These are phyloP conservation scores for Amia ocellicauda DNA, from an alignment of 2,113 vertebrate species.

Conservation along the genomic window DNA sequence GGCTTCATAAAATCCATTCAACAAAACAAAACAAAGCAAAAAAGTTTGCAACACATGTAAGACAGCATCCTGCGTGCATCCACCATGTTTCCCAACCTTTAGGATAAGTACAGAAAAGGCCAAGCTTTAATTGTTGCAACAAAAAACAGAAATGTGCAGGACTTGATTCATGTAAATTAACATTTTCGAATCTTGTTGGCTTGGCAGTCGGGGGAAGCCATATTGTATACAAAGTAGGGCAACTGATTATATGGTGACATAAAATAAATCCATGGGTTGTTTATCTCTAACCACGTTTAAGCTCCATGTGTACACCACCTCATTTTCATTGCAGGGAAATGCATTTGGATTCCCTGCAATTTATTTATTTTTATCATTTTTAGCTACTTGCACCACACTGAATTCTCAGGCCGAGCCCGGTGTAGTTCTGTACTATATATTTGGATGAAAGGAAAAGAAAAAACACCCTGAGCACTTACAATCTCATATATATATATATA, in stretches of 20 bases:
- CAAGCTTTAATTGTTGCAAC: neutral
- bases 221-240: constrained; percentile 16
- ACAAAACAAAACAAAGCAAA: constrained; percentile 16
- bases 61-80: neutral
- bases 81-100: constrained; percentile 7
- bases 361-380: too few relatives aligned
- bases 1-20: constrained; percentile 5
- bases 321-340: neutral
- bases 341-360: neutral
- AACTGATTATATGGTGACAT: constrained; percentile 9
- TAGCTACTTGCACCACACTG: neutral
- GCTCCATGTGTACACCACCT: neutral
- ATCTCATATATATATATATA: too few relatives aligned
- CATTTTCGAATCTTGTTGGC: neutral
- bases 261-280: constrained; percentile 8
- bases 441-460: too few relatives aligned
- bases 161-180: constrained; percentile 6
- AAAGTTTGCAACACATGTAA: neutral
- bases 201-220: constrained; percentile 7
- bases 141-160: neutral
- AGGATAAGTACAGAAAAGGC: neutral
- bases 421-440: too few relatives aligned
- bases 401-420: neutral
- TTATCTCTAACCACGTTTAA: neutral
- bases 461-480: too few relatives aligned